Evolutionary conservation across 2,888 invertebrate species (phyloP), one percentile per base, ranked within the genome.

Genomic region (Volucella inanis): DNA sequence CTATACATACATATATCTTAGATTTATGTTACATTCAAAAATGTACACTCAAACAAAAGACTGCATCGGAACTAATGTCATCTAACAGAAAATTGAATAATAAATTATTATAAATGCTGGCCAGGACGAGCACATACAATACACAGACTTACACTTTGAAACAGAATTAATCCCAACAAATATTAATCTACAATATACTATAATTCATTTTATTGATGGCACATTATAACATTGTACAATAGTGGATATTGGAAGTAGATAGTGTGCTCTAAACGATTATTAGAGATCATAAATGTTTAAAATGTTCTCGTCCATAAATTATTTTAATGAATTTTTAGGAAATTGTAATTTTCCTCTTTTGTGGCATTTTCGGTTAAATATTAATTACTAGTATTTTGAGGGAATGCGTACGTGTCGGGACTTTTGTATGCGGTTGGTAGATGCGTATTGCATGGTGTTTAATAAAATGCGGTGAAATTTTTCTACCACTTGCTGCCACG

Each of bases 311-410:
- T 49, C 52, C 64, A 68, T 65, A 82, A 76, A 81, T 70, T 47
- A 76, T 67, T 80, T 67, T 74, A 80, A 80, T 80, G 47, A 67
- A 80, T 71, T 76, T 81, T 61, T 76, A 67, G 76, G 59, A 76
- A 82, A 82, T 82, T 82, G 71, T 65, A 71, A 82, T 70, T 82
- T 81, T 76, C 59, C 81, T 71, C 54, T 71, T 71, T 18, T 74
- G 74, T 74, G 80, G 74, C 41, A 31, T 80, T 67, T 68, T 62
- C 14, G 18, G 43, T 74, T 74, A 65, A 67, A 72, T 67, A 31
- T 31, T 31, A 61, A 79, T 72, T 65, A 61, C 68, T 50, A 75
- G 50, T 52, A 22, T 38, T n/a, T 41, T 9, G 8, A 31, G 31
- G 31, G 31, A 31, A 31, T 31, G 14, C 43, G 31, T 67, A 47